Conservation (phyloP, 2,113 vertebrate species). For the Dicaeum eximium region DNA sequence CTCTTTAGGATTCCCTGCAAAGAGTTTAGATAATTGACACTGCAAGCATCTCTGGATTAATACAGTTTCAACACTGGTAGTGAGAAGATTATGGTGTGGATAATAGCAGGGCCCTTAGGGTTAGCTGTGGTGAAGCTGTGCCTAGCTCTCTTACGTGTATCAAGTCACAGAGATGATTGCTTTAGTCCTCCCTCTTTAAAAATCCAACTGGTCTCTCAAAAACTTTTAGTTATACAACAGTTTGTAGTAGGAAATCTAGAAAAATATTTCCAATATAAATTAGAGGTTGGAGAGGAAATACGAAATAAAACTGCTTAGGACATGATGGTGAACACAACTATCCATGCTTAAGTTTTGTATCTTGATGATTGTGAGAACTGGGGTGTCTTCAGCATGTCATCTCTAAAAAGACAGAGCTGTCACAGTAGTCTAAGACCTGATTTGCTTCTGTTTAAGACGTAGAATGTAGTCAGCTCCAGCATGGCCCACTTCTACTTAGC, state of each 20-base stretch:
- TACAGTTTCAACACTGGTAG: background rate
- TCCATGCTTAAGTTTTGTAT: background rate
- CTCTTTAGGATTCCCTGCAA: background rate
- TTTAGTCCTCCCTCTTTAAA: background rate
- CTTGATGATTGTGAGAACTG: background rate
- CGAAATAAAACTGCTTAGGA: background rate
- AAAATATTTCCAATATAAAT: background rate
- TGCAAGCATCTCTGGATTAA: background rate
- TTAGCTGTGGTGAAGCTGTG: background rate
- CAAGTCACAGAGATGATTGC: background rate
- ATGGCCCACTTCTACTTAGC: background rate
- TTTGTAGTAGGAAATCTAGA: background rate
- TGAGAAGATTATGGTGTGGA: background rate
- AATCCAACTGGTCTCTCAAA: background rate
- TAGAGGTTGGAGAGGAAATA: background rate
- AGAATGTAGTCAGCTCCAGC: background rate
- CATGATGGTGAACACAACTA: background rate
- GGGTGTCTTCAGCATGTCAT: background rate
- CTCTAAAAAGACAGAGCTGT: background rate
- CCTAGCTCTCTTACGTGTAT: rapidly evolving
- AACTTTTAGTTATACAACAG: background rate
- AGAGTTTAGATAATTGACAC: background rate
- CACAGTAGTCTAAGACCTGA: background rate
- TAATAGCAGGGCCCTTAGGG: background rate
- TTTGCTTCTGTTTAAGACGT: background rate